A percentile compares a stretch with the other conserved stretches of the same genome.
Conservation (phyloP, 2,113 vertebrate species). For the Meleagris gallopavo region DNA sequence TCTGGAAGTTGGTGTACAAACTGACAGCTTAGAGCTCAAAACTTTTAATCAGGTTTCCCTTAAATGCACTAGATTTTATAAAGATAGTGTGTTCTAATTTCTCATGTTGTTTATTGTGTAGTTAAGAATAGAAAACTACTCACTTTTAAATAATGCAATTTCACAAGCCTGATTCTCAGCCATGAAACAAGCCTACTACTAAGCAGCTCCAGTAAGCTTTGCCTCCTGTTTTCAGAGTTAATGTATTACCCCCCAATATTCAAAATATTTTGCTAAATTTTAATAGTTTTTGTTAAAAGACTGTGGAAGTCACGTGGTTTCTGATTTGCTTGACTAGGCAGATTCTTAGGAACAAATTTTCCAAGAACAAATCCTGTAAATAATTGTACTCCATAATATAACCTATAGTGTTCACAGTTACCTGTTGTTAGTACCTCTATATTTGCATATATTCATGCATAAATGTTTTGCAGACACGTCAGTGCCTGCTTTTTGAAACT, state of each 20-base stretch:
- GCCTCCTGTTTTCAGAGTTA: not conserved
- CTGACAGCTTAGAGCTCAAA: slow-evolving; percentile 38
- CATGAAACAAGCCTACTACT: not conserved
- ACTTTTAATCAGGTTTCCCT: slow-evolving; percentile 51
- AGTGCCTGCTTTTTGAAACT: slow-evolving; percentile 25
- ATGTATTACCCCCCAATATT: not conserved
- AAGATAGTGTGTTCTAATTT: not conserved
- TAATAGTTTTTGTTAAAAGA: not conserved
- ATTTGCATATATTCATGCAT: not conserved
- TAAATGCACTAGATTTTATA: slow-evolving; percentile 25
- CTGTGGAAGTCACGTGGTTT: not conserved
- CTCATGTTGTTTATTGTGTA: not conserved
- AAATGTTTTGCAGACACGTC: not conserved
- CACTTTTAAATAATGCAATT: slow-evolving; percentile 34
- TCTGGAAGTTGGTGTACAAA: slow-evolving; percentile 35
- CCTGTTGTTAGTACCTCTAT: not conserved
- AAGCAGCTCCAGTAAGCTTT: slow-evolving; percentile 1
- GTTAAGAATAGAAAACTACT: not conserved
- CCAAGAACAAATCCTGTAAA: not conserved
- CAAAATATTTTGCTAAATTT: not conserved
- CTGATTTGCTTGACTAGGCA: not conserved
- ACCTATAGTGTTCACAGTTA: not conserved
- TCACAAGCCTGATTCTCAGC: slow-evolving; percentile 26
- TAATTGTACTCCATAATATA: not conserved
- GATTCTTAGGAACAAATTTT: slow-evolving; percentile 4